Percentiles rank a stretch among this genome's conserved stretches.
phyloP scores from a whole-genome alignment of 2,113 vertebrate genomes.

The Otus sunia region DNA sequence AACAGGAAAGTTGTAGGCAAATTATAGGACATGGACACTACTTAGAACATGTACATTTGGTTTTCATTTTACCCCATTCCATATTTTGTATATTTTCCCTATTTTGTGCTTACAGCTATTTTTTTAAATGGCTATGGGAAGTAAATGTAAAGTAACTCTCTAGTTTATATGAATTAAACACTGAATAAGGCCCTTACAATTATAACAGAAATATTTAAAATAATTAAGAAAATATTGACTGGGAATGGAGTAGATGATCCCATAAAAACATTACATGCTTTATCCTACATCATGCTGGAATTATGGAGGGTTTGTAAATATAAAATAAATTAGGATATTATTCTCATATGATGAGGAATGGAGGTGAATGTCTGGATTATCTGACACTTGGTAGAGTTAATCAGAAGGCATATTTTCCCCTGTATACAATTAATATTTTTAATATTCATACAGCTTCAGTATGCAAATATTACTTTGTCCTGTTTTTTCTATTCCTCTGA shows the following conservation, averaged over 20 bases:
- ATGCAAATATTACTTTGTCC: background rate
- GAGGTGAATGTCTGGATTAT: background rate
- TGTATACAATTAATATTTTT: background rate
- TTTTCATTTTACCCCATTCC: background rate
- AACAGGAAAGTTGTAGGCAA: background rate
- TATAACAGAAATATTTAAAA: background rate
- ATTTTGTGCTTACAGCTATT: background rate
- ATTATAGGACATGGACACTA: background rate
- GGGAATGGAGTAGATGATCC: background rate
- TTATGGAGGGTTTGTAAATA: background rate
- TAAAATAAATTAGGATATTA: background rate
- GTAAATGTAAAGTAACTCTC: background rate
- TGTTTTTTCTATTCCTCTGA: background rate
- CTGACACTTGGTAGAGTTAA: background rate
- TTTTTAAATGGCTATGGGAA: background rate
- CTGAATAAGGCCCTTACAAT: background rate
- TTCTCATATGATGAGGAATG: background rate
- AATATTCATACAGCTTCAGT: background rate
- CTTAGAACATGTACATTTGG: background rate
- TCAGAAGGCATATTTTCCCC: background rate
- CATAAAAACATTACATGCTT: background rate
- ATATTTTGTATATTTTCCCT: background rate
- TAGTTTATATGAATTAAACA: background rate
- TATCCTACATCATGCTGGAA: background rate
- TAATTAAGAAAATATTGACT: background rate